phyloP scores from a whole-genome alignment of 2,113 vertebrate species.

The Notothenia rossii region DNA sequence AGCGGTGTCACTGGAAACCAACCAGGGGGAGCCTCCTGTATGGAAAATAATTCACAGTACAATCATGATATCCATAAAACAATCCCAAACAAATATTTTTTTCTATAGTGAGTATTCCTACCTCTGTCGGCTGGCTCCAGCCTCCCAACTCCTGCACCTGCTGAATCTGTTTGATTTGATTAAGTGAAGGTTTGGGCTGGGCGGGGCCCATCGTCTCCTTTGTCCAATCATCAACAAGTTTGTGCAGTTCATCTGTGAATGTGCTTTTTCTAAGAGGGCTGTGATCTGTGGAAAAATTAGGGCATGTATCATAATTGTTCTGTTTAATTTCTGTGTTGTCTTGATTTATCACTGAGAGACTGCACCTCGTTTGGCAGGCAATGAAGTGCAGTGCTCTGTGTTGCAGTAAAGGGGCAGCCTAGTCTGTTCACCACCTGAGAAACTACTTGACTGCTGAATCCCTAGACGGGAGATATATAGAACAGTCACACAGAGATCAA shows the following conservation, averaged over 20 bases:
- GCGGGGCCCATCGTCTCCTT: conserved; percentile 86
- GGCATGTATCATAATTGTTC: not conserved
- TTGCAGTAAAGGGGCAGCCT: conserved; percentile 60
- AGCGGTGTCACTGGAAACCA: conserved; percentile 81
- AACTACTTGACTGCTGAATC: conserved; percentile 79
- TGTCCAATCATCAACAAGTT: conserved; percentile 93
- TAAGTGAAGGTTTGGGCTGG: conserved; percentile 89
- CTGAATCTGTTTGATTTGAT: conserved; percentile 93
- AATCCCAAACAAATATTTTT: no score
- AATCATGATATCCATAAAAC: no score
- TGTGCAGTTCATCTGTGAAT: conserved; percentile 94
- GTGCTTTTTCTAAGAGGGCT: conserved; percentile 88
- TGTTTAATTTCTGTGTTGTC: not conserved
- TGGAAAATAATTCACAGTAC: not conserved
- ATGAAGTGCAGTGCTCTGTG: conserved; percentile 55
- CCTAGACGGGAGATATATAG: conserved; percentile 59
- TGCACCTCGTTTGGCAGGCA: conserved; percentile 72
- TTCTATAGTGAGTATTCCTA: conserved; percentile 57
- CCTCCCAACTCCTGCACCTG: conserved; percentile 88
- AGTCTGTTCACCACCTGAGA: conserved; percentile 75
- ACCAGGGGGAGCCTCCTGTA: conserved; percentile 70
- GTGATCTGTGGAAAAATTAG: conserved; percentile 69
- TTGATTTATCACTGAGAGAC: not conserved
- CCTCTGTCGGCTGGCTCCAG: conserved; percentile 87
- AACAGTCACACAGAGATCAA: not conserved